Evolutionary conservation across 2,797 vertebrate genomes (phyloP).

Genomic region (Artibeus lituratus): DNA sequence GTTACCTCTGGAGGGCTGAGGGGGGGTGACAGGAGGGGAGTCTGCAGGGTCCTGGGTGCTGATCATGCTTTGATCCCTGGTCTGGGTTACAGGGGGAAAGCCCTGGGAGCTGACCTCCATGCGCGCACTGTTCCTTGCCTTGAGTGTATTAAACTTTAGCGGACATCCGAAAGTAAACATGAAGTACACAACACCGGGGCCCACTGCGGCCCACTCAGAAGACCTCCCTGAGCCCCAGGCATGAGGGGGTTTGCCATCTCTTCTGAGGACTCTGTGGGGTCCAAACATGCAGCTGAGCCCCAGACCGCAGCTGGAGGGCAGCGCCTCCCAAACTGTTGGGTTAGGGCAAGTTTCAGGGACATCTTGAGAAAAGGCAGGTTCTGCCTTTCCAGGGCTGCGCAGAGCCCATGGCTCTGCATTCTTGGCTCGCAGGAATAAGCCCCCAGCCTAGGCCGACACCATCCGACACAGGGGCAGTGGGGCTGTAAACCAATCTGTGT

Average conservation of each 20-base stretch:
- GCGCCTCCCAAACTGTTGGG: fast-evolving
- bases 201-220: not conserved
- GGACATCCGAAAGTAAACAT: not conserved
- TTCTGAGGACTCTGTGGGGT: fast-evolving
- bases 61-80: not conserved
- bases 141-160: fast-evolving
- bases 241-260: too few species aligned
- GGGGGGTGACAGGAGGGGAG: not conserved
- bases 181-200: fast-evolving
- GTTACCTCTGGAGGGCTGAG: not conserved
- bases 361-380: fast-evolving
- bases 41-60: not conserved
- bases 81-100: not conserved
- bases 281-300: not conserved
- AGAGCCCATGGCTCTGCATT: not conserved
- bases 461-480: fast-evolving
- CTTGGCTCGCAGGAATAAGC: not conserved
- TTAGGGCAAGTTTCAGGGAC: fast-evolving
- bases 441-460: not conserved
- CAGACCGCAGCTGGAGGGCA: not conserved
- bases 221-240: not conserved
- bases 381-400: not conserved
- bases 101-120: fast-evolving
- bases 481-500: fast-evolving
- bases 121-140: fast-evolving